Conservation (phyloP, 2,888 invertebrate species). For the Argynnis bischoffii region DNA sequence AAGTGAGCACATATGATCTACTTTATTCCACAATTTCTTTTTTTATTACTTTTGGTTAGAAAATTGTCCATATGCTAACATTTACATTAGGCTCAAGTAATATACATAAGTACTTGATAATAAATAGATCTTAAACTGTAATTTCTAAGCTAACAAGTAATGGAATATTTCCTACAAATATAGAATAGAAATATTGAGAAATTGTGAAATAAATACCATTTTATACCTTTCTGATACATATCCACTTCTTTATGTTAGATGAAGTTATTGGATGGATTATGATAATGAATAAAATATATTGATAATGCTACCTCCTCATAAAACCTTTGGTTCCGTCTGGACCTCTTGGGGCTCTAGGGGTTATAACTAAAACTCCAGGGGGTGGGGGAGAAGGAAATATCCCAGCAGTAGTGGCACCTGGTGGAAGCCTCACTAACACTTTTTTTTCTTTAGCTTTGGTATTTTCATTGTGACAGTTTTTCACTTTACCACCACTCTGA, state of each 20-base stretch:
- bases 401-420: constrained; percentile 61
- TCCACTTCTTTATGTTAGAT: constrained; percentile 28
- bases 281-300: constrained; percentile 29
- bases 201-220: constrained; percentile 34
- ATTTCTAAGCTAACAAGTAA: background rate
- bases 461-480: constrained; percentile 60
- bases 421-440: constrained; percentile 66
- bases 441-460: constrained; percentile 71
- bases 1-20: constrained; percentile 58
- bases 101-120: too few species aligned
- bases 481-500: constrained; percentile 56
- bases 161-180: constrained; percentile 2
- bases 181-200: constrained; percentile 27
- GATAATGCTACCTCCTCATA: constrained; percentile 69
- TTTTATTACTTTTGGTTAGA: background rate
- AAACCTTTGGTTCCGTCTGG: constrained; percentile 88
- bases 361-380: constrained; percentile 81
- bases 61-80: too few species aligned
- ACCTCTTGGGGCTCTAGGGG: constrained; percentile 86
- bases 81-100: too few species aligned
- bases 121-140: too few species aligned
- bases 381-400: constrained; percentile 74
- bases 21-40: constrained; percentile 52
- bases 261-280: constrained; percentile 36
- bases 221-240: constrained; percentile 24